Conservation (phyloP, 2,888 invertebrate species). For the Phasia obesa region DNA sequence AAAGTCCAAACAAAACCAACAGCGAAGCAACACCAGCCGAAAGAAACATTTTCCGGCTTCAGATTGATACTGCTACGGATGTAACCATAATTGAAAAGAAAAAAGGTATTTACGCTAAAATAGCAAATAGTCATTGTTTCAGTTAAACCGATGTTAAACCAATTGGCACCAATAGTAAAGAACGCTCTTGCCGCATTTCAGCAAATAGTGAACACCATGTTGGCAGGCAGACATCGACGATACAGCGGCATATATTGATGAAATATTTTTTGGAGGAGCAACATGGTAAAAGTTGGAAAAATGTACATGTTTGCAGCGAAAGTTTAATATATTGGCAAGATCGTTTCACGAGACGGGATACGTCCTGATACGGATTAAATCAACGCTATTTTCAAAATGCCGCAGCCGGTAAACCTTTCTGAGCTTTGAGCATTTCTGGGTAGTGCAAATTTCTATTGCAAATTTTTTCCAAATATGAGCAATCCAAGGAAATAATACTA, state of each 20-base stretch:
- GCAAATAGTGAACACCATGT: too few relatives aligned
- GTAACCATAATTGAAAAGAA: not conserved
- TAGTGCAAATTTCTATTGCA: slow-evolving; percentile 24
- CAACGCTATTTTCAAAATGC: slow-evolving; percentile 10
- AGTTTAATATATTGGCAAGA: not conserved
- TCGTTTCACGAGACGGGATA: not conserved
- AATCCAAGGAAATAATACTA: slow-evolving; percentile 14
- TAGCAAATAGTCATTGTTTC: too few relatives aligned
- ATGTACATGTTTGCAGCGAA: slow-evolving; percentile 19
- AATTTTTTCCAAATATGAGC: slow-evolving; percentile 22
- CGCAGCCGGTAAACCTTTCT: slow-evolving; percentile 3
- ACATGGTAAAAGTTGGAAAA: not conserved
- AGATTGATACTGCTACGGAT: slow-evolving; percentile 11
- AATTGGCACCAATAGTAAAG: too few relatives aligned
- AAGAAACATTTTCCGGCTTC: slow-evolving; percentile 13
- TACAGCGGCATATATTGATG: too few relatives aligned
- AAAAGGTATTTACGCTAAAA: not conserved
- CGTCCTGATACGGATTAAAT: slow-evolving; percentile 13
- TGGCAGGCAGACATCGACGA: too few relatives aligned
- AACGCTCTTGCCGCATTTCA: too few relatives aligned
- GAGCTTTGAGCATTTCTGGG: slow-evolving; percentile 7
- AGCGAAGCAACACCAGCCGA: not conserved
- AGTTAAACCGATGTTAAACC: too few relatives aligned
- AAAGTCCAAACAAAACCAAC: slow-evolving; percentile 18
- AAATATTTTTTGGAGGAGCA: too few relatives aligned